phyloP scores from a whole-genome alignment of 2,797 vertebrate species.

The Parauchenoglanis punctatus region DNA sequence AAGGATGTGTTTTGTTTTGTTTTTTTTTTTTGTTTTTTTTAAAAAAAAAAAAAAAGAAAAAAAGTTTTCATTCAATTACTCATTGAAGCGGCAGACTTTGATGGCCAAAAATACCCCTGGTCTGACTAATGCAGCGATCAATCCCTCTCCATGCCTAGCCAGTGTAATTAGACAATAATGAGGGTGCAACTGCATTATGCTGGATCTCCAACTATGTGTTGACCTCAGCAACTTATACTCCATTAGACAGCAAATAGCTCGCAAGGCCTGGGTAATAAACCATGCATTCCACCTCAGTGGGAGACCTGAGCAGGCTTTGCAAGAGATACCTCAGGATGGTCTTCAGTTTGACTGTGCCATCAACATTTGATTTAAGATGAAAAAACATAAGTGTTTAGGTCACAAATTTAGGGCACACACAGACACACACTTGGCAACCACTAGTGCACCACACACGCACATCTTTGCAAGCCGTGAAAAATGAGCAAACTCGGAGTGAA shows the following conservation, averaged over 20 bases:
- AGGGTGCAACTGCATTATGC: conserved; percentile 72
- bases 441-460: neutral
- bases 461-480: conserved; percentile 30
- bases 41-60: too few species aligned
- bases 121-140: conserved; percentile 81
- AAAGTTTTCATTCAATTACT: conserved; percentile 71
- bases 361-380: neutral
- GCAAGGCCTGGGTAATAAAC: conserved; percentile 78
- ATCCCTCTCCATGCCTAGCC: conserved; percentile 76
- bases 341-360: neutral
- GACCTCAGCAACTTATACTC: conserved; percentile 81
- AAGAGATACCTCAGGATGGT: conserved; percentile 43
- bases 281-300: conserved; percentile 66
- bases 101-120: conserved; percentile 78
- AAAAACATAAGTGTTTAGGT: neutral
- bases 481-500: conserved; percentile 28
- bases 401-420: neutral
- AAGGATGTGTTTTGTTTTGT: conserved; percentile 12
- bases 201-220: conserved; percentile 77
- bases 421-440: conserved; percentile 30
- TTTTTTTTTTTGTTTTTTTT: neutral
- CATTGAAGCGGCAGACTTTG: conserved; percentile 78
- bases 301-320: conserved; percentile 58
- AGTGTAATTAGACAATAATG: conserved; percentile 83
- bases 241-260: conserved; percentile 81